Percentiles rank a stretch among this genome's conserved stretches.
Conservation (phyloP, 2,113 vertebrate genomes). For the Antigone vipio region DNA sequence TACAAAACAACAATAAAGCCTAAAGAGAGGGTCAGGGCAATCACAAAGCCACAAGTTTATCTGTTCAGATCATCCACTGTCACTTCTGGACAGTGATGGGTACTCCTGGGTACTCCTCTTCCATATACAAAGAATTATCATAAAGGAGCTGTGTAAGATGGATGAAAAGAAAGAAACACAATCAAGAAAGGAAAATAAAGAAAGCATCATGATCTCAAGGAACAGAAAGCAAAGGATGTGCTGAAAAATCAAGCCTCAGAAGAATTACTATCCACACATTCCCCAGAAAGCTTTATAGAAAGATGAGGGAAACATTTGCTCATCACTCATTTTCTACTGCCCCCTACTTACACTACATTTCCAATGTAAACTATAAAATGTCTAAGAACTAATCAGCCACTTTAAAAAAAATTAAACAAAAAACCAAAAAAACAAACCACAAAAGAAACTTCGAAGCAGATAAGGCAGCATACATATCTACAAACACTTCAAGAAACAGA, state of each 20-base stretch:
- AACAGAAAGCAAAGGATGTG: not conserved
- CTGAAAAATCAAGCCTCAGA: not conserved
- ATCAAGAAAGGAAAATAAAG: not conserved
- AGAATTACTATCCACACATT: not conserved
- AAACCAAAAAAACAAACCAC: too few species aligned
- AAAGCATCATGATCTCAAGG: not conserved
- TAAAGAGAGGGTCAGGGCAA: not conserved
- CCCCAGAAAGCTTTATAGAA: not conserved
- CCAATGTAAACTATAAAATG: not conserved
- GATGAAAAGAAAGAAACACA: not conserved
- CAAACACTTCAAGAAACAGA: not conserved
- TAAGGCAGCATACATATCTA: not conserved
- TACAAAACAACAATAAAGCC: not conserved
- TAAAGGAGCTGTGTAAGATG: not conserved
- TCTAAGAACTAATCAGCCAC: not conserved
- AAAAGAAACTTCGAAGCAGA: not conserved
- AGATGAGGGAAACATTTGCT: not conserved
- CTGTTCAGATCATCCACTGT: not conserved
- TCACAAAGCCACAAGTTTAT: not conserved
- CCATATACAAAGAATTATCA: not conserved
- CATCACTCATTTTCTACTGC: not conserved
- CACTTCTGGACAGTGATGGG: not conserved
- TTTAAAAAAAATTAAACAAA: not conserved
- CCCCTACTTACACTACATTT: not conserved
- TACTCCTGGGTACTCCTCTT: not conserved